A percentile compares a stretch with the other conserved stretches of the same genome.
Conservation (phyloP, 2,797 vertebrate genomes). For the Ataeniobius toweri region DNA sequence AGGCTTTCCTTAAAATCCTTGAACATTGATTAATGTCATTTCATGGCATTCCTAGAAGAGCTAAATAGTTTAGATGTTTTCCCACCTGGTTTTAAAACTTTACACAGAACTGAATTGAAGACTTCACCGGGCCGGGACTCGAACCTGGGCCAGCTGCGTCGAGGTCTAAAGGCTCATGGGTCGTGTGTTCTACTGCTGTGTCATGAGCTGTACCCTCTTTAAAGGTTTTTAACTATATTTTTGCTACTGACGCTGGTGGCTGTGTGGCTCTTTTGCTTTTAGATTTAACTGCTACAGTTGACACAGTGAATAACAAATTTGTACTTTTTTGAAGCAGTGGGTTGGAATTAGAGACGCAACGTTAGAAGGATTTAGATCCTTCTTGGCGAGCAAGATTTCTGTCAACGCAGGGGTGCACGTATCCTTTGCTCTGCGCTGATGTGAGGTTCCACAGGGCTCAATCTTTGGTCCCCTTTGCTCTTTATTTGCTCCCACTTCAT, state of each 20-base stretch:
- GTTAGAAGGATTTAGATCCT: not conserved
- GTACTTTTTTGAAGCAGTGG: not conserved
- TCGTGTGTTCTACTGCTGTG: too few species aligned
- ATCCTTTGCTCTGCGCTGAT: not conserved
- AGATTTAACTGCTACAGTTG: not conserved
- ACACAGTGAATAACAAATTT: not conserved
- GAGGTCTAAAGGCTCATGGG: too few species aligned
- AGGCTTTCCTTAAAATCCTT: not conserved
- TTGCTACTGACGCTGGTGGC: not conserved
- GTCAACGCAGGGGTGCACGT: too few species aligned
- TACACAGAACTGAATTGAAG: not conserved
- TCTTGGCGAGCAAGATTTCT: not conserved
- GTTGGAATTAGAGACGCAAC: too few species aligned
- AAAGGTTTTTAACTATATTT: not conserved
- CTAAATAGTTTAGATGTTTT: not conserved
- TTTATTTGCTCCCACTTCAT: not conserved
- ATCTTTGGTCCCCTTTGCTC: not conserved
- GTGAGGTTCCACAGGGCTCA: not conserved
- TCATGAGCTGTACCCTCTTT: not conserved
- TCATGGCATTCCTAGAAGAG: not conserved
- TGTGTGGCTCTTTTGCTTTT: not conserved
- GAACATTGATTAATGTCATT: not conserved
- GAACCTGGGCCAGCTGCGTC: too few species aligned
- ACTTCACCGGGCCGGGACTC: too few species aligned
- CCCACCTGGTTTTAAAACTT: not conserved